Evolutionary conservation across 1,140 invertebrate genomes (phyloP), one percentile per base, ranked within the genome.

Genomic region (Conus ventricosus): DNA sequence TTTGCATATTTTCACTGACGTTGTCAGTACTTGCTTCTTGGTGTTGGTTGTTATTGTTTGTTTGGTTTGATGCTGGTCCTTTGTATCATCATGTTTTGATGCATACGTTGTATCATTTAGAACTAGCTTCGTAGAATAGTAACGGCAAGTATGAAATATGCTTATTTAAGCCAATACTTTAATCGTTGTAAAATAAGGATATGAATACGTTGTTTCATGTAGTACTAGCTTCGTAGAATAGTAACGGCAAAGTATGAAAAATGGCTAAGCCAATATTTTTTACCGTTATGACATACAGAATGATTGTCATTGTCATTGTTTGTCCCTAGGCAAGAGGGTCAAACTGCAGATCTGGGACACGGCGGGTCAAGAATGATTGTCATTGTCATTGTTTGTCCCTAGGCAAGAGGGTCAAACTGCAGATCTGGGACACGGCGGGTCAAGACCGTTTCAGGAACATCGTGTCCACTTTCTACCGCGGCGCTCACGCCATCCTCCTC

Each of bases 401-500:
- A 75, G 88, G 88, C 13, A 63, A 67, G 3, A 57, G 55, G 23
- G 87, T 88, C 5, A 86, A 80, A 67, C 88, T 89, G 10, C 88
- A 89, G 51, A 87, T 89, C 60, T 89, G 88, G 88, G 88, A 89
- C 81, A 89, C 88, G 8, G 85, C 85, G 8, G 88, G 88, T 5
- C 88, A 89, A 71, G 88, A 89, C 25, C 85, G 85, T 1, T 89
- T 89, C 85, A 39, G 57, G 51, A 85, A 82, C 60, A 83, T 90
- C 39, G 87, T 87, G 39, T 85, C 87, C 27, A 86, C 55, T 6
- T 88, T 88, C 54, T 90, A 90, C 84, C 80, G 89, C 7, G 81
- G 82, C 27, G 87, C 87, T 27, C 67, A 88, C 87, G 87, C 75
- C 60, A 76, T 90, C 20, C 15, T 90, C 25, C 39, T 90, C 2